These are phyloP conservation scores for Chlorops oryzae DNA, from an alignment of 1,140 invertebrate genomes.

Conservation along the genomic window DNA sequence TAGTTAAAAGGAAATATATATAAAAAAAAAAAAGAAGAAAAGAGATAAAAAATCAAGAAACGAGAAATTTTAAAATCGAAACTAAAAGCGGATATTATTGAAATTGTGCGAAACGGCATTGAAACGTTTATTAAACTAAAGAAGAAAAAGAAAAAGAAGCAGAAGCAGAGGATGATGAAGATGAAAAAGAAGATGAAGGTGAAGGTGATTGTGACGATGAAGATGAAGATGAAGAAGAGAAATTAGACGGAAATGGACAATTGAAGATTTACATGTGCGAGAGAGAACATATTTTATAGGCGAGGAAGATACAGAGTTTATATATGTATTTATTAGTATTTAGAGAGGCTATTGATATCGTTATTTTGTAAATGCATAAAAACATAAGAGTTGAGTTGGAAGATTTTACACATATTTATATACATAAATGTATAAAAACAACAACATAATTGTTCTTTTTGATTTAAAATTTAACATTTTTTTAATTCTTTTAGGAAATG, in stretches of 20 bases:
- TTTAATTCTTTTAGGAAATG: too few species aligned
- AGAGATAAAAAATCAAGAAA: neutral
- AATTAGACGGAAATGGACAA: neutral
- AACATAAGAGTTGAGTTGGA: neutral
- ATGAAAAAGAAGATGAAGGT: neutral
- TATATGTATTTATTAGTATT: constrained; percentile 14
- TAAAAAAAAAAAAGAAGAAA: constrained; percentile 3
- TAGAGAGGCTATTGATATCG: constrained; percentile 16
- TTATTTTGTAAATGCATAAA: neutral
- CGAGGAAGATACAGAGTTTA: neutral
- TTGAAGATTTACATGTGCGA: neutral
- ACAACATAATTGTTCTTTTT: too few species aligned
- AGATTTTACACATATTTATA: neutral
- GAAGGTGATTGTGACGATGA: neutral
- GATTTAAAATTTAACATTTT: too few species aligned
- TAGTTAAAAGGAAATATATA: too few species aligned
- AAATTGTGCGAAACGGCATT: neutral
- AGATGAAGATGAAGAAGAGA: neutral
- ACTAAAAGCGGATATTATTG: neutral
- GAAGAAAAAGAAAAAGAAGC: neutral
- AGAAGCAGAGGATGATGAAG: neutral
- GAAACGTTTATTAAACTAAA: neutral
- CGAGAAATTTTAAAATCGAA: constrained; percentile 33
- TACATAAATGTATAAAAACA: too few species aligned
- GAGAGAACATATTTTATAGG: neutral